Evolutionary conservation across 2,888 invertebrate genomes (phyloP).

Genomic region (Limenitis camilla): DNA sequence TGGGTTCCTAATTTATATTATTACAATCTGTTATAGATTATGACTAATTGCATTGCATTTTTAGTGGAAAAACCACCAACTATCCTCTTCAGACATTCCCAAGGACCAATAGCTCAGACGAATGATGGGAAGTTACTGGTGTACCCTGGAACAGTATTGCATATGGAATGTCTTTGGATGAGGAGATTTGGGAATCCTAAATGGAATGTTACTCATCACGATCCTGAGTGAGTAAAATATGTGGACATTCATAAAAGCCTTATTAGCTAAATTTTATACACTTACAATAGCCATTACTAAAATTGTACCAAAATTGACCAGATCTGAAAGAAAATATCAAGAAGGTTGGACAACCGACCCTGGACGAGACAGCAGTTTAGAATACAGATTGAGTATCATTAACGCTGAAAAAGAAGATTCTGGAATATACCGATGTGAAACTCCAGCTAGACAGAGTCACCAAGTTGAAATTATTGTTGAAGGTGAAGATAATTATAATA

Average conservation of each 20-base stretch:
- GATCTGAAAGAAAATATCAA: slow-evolving; percentile 59
- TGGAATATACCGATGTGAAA: slow-evolving; percentile 87
- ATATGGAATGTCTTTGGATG: slow-evolving; percentile 93
- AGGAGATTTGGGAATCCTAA: slow-evolving; percentile 88
- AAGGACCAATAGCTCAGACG: slow-evolving; percentile 89
- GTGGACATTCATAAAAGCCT: background rate
- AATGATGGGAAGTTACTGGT: slow-evolving; percentile 89
- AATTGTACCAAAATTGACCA: slow-evolving; percentile 17
- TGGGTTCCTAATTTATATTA: no score
- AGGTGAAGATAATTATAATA: slow-evolving; percentile 59
- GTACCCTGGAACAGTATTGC: slow-evolving; percentile 88
- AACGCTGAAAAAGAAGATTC: slow-evolving; percentile 89
- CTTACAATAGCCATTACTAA: background rate
- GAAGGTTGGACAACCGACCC: slow-evolving; percentile 90
- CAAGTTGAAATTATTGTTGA: slow-evolving; percentile 86
- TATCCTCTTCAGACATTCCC: slow-evolving; percentile 85
- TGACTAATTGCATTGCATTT: slow-evolving; percentile 1
- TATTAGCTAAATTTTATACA: background rate
- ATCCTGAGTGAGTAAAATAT: slow-evolving; percentile 62
- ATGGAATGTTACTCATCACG: slow-evolving; percentile 84
- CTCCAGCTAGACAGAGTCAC: slow-evolving; percentile 87
- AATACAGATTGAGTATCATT: slow-evolving; percentile 86
- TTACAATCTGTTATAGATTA: no score
- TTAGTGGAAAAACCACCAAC: slow-evolving; percentile 90
- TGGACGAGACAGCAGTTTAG: slow-evolving; percentile 83